Evolutionary conservation across 1,140 invertebrate species (phyloP).

Genomic region (Ericerus pela): DNA sequence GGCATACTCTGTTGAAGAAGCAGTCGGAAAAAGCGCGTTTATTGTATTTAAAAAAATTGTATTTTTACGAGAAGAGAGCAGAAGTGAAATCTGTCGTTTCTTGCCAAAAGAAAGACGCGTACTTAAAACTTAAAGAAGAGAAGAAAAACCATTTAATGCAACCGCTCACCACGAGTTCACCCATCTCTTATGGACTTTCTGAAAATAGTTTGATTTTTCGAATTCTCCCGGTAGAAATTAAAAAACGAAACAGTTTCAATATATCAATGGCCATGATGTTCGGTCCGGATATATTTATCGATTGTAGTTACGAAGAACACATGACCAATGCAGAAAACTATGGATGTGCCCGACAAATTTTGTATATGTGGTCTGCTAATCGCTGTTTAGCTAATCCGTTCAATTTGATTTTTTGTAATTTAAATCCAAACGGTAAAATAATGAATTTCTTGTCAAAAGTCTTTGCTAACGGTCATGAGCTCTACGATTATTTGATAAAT

Average conservation of each 20-base stretch:
- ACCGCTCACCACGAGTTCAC: neutral
- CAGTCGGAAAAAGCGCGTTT: constrained; percentile 17
- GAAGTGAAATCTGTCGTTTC: constrained; percentile 19
- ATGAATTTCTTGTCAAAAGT: constrained; percentile 35
- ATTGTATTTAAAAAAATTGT: constrained; percentile 21
- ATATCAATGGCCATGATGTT: constrained; percentile 43
- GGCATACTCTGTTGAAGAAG: constrained; percentile 20
- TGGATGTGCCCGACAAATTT: constrained; percentile 60
- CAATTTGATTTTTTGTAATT: constrained; percentile 60
- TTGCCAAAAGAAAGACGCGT: constrained; percentile 13
- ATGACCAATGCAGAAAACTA: constrained; percentile 53
- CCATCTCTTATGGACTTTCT: neutral
- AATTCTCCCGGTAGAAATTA: neutral
- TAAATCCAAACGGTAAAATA: constrained; percentile 33
- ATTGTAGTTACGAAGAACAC: constrained; percentile 58
- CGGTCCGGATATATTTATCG: constrained; percentile 59
- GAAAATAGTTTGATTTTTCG: constrained; percentile 20
- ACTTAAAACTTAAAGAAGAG: constrained; percentile 14
- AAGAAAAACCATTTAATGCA: neutral
- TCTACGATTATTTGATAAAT: constrained; percentile 59
- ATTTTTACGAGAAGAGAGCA: constrained; percentile 22
- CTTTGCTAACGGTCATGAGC: constrained; percentile 44
- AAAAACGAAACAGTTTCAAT: constrained; percentile 7
- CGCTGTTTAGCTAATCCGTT: constrained; percentile 53
- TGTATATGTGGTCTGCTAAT: constrained; percentile 49